Percentiles rank a stretch among this genome's conserved stretches.
These are phyloP conservation scores for Cygnus buccinator DNA, from an alignment of 2,113 vertebrate species.

Conservation along the genomic window DNA sequence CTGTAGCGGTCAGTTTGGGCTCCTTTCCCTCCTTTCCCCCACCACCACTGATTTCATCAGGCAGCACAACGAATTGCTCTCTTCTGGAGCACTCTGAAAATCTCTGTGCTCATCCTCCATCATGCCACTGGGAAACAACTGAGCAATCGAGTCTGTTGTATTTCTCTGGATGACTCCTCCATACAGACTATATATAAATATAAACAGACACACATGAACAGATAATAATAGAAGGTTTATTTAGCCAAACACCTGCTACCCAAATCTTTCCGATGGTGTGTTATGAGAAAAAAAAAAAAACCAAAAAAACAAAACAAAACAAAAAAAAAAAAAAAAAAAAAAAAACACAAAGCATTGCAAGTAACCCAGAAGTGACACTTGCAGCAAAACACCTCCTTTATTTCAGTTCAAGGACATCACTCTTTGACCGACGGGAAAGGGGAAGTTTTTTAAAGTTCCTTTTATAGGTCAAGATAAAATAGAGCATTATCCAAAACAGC, in stretches of 20 bases:
- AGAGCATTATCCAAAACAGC: background rate
- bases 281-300: background rate
- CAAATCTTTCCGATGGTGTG: background rate
- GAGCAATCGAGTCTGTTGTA: background rate
- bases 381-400: background rate
- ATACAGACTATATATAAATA: background rate
- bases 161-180: background rate
- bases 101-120: background rate
- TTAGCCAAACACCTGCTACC: conserved; percentile 29
- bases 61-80: background rate
- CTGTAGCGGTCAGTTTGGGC: background rate
- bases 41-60: background rate
- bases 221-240: background rate
- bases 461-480: background rate
- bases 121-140: background rate
- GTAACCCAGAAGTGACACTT: background rate
- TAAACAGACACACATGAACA: background rate
- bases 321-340: background rate
- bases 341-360: background rate
- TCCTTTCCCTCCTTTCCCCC: background rate
- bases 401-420: background rate
- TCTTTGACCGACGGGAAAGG: background rate
- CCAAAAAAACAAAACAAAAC: background rate
- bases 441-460: background rate
- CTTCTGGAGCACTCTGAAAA: background rate